These are phyloP conservation scores for Acrobasis repandana DNA, from an alignment of 2,888 invertebrate genomes.

Conservation along the genomic window DNA sequence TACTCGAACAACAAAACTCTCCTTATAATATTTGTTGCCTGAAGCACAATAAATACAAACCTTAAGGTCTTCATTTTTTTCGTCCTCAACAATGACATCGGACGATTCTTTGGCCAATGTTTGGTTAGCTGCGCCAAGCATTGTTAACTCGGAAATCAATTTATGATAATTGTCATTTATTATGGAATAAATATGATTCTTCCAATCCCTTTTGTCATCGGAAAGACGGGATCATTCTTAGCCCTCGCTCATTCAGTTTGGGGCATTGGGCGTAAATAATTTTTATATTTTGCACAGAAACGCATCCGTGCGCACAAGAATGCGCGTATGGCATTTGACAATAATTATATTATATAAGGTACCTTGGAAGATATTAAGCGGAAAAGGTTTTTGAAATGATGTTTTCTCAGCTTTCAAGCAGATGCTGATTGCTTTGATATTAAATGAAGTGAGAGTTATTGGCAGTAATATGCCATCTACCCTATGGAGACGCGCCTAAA, in stretches of 20 bases:
- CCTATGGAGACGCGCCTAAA: background rate
- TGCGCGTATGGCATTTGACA: conserved; percentile 70
- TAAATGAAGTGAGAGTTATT: conserved; percentile 43
- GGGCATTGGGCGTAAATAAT: conserved; percentile 65
- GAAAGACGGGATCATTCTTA: conserved; percentile 51
- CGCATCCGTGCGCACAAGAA: conserved; percentile 57
- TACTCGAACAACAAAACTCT: conserved; percentile 45
- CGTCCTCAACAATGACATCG: conserved; percentile 69
- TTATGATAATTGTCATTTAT: conserved; percentile 83
- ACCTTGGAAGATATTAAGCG: conserved; percentile 67
- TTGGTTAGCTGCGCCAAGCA: conserved; percentile 85
- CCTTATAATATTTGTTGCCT: conserved; percentile 69
- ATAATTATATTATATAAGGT: conserved; percentile 71
- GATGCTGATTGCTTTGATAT: conserved; percentile 58
- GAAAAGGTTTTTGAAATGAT: conserved; percentile 63
- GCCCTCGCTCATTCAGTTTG: conserved; percentile 51
- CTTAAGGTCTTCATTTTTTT: conserved; percentile 53
- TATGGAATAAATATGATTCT: conserved; percentile 82
- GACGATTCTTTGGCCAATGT: conserved; percentile 84
- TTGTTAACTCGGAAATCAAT: conserved; percentile 77
- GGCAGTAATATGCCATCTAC: conserved; percentile 2
- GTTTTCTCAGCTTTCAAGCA: conserved; percentile 76
- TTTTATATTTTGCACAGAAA: conserved; percentile 72
- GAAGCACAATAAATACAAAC: conserved; percentile 67
- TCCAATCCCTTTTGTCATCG: conserved; percentile 63